Percentiles rank a stretch among this genome's conserved stretches.
These are phyloP conservation scores for Smittia sp. DNA, from an alignment of 2,888 invertebrate genomes.

Conservation along the genomic window DNA sequence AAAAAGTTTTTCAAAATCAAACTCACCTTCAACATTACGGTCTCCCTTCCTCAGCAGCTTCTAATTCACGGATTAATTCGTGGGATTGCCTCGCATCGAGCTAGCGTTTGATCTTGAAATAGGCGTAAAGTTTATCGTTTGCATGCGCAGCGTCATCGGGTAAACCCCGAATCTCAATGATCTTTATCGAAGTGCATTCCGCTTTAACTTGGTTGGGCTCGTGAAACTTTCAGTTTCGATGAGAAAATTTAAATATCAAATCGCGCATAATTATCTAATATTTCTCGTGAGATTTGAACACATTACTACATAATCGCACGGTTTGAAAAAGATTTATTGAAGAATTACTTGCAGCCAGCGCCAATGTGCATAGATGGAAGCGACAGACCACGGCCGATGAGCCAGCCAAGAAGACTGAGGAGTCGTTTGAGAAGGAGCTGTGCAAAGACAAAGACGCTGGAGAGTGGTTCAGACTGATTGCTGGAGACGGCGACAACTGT, in stretches of 20 bases:
- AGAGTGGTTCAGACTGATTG: conserved; percentile 89
- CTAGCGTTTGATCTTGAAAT: conserved; percentile 41
- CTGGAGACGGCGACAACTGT: conserved; percentile 87
- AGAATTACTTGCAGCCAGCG: conserved; percentile 46
- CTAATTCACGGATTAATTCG: neutral
- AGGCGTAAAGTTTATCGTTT: conserved; percentile 19
- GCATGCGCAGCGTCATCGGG: neutral
- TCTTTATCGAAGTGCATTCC: conserved; percentile 19
- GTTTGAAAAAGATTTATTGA: neutral
- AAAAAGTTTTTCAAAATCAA: neutral
- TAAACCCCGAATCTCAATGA: conserved; percentile 21
- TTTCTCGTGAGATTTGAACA: neutral
- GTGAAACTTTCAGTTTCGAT: conserved; percentile 29
- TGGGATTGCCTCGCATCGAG: conserved; percentile 35
- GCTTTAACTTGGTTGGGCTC: neutral
- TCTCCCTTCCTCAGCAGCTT: neutral
- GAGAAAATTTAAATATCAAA: conserved; percentile 29
- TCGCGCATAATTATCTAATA: conserved; percentile 13
- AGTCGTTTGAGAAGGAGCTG: conserved; percentile 82
- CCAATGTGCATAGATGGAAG: conserved; percentile 56
- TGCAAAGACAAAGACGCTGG: conserved; percentile 94
- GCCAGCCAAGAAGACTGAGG: conserved; percentile 69
- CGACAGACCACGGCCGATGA: conserved; percentile 61
- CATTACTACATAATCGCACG: neutral
- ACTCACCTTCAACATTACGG: conserved; percentile 22